These are phyloP conservation scores for Anodontia alba DNA, from an alignment of 2,888 invertebrate genomes.

Conservation along the genomic window DNA sequence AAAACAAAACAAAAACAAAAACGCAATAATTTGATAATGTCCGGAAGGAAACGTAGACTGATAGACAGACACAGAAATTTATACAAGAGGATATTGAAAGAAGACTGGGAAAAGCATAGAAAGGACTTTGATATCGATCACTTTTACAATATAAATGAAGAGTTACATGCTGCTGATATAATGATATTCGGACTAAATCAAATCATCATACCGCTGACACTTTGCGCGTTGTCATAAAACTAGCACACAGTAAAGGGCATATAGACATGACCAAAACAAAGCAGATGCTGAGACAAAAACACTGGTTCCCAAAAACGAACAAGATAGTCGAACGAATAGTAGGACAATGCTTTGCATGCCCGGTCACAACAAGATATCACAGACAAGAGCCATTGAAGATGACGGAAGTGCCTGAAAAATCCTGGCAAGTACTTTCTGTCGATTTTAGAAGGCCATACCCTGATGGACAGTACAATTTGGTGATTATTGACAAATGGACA, in stretches of 20 bases:
- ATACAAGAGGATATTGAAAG: background rate
- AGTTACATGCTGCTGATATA: background rate
- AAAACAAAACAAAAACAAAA: too few species aligned
- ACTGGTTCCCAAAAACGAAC: background rate
- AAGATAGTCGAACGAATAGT: background rate
- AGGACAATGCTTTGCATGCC: background rate
- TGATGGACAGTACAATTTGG: background rate
- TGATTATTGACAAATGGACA: background rate
- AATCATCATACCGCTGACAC: background rate
- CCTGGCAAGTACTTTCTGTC: background rate
- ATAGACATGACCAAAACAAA: background rate
- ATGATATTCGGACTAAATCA: background rate
- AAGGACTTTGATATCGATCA: background rate
- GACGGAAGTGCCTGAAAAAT: background rate
- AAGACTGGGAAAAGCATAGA: too few species aligned
- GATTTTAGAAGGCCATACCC: background rate
- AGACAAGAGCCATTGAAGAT: background rate
- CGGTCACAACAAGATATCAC: too few species aligned
- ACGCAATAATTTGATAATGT: background rate
- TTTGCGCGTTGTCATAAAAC: background rate
- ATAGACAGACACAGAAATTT: background rate
- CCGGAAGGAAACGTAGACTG: background rate
- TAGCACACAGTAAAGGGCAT: background rate
- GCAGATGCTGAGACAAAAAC: background rate
- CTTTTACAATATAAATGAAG: background rate